These are phyloP conservation scores for Nycticorax nycticorax DNA, from an alignment of 2,113 vertebrate genomes.

Conservation along the genomic window DNA sequence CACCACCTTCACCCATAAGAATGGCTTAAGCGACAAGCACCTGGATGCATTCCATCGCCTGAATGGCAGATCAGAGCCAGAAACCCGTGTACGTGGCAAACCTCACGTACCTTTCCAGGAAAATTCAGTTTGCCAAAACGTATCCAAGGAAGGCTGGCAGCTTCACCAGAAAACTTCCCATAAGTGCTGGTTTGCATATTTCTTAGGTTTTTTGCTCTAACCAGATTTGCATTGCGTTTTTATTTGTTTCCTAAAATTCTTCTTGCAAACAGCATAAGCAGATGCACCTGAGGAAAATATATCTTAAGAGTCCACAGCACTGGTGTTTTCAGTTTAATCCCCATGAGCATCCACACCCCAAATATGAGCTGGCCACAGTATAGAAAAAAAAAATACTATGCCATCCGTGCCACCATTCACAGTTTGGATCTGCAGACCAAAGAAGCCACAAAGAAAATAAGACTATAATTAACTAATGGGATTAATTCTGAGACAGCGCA, in stretches of 20 bases:
- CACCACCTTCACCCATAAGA: neutral
- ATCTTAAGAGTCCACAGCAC: neutral
- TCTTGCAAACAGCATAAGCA: neutral
- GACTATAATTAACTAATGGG: neutral
- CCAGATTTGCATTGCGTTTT: neutral
- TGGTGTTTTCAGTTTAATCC: neutral
- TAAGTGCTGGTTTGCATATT: neutral
- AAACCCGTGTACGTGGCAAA: neutral
- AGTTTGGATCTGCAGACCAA: neutral
- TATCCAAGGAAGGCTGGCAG: neutral
- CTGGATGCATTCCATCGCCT: rapidly evolving
- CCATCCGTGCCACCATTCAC: neutral
- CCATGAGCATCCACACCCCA: neutral
- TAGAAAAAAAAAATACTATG: too few species aligned
- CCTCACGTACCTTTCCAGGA: neutral
- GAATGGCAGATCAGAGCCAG: neutral
- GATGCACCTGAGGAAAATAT: neutral
- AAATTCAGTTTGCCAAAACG: neutral
- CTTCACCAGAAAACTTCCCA: neutral
- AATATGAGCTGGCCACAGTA: neutral
- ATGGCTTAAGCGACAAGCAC: neutral
- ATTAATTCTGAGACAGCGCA: neutral
- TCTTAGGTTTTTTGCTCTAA: neutral
- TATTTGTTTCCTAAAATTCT: neutral
- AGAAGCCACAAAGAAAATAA: neutral